Evolutionary conservation across 1,140 invertebrate species (phyloP).

Genomic region (Plodia interpunctella): DNA sequence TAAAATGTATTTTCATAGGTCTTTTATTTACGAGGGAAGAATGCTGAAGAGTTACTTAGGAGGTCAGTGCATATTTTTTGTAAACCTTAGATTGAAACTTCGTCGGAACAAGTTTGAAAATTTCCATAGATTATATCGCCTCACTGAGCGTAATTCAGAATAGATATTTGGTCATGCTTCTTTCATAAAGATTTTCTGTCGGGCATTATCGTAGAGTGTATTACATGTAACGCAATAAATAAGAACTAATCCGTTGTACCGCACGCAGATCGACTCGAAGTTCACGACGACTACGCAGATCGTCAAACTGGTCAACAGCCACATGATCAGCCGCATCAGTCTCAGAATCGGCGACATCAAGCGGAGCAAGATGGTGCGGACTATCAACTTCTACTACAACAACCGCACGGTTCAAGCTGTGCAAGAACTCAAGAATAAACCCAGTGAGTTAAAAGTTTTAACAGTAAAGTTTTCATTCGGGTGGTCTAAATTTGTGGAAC

Average conservation of each 20-base stretch:
- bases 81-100: too few relatives aligned
- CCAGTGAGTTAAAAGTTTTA: constrained; percentile 61
- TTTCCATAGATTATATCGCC: too few relatives aligned
- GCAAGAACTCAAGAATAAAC: constrained; percentile 97
- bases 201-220: neutral
- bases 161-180: too few relatives aligned
- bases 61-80: too few relatives aligned
- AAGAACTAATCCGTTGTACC: constrained; percentile 44
- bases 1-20: too few relatives aligned
- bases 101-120: too few relatives aligned
- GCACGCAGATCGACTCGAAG: constrained; percentile 90
- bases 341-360: constrained; percentile 96
- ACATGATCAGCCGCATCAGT: constrained; percentile 96
- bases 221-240: constrained; percentile 9
- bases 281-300: constrained; percentile 99
- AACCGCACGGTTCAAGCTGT: constrained; percentile 97
- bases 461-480: constrained; percentile 3
- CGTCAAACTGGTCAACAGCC: constrained; percentile 95
- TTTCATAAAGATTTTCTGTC: too few relatives aligned
- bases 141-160: too few relatives aligned
- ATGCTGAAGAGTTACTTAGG: too few relatives aligned
- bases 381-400: constrained; percentile 98
- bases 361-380: constrained; percentile 97
- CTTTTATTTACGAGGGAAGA: too few relatives aligned
- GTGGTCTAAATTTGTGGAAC: too few relatives aligned